Evolutionary conservation across 1,140 invertebrate species (phyloP).

Genomic region (Hylaeus anthracinus): DNA sequence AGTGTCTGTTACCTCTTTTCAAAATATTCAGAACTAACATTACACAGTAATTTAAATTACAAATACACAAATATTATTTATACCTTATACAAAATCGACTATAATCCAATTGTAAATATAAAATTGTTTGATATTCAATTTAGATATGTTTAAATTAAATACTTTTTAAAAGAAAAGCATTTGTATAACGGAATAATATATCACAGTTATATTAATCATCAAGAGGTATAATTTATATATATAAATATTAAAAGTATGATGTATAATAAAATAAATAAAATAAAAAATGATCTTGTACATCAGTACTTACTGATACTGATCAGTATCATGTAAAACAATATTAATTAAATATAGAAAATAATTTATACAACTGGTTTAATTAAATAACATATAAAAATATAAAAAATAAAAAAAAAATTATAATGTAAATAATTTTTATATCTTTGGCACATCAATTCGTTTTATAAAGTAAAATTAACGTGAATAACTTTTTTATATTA

Average conservation of each 20-base stretch:
- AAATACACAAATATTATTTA: neutral
- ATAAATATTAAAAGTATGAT: neutral
- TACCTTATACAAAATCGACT: neutral
- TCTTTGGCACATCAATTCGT: conserved; percentile 26
- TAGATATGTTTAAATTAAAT: conserved; percentile 27
- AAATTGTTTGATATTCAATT: neutral
- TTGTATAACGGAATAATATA: neutral
- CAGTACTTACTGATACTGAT: neutral
- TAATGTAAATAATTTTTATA: neutral
- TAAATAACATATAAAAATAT: neutral
- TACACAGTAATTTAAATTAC: neutral
- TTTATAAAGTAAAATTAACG: neutral
- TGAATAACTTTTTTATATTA: neutral
- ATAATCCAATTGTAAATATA: conserved; percentile 1
- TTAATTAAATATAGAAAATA: neutral
- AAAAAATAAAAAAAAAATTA: neutral
- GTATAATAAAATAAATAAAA: neutral
- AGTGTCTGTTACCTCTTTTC: conserved; percentile 40
- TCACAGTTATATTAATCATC: neutral
- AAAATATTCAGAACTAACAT: conserved; percentile 4
- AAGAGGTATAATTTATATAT: neutral
- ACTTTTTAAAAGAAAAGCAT: conserved; percentile 8
- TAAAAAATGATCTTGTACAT: neutral
- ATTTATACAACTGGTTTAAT: neutral
- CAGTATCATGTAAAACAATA: neutral